Evolutionary conservation across 2,797 vertebrate species (phyloP).

Genomic region (Rhinogobio ventralis): DNA sequence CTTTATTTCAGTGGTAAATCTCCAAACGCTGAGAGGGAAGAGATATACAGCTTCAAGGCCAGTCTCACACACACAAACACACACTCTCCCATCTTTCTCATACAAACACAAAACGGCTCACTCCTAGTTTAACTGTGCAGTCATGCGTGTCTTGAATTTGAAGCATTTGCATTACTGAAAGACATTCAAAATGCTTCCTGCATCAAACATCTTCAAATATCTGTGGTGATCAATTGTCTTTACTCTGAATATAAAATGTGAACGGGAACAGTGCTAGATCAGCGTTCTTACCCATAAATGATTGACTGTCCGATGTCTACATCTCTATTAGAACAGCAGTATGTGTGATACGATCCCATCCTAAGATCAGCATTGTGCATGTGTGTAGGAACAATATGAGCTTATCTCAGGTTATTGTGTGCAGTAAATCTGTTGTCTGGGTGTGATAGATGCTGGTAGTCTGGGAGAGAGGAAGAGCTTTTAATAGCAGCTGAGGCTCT

Average conservation of each 20-base stretch:
- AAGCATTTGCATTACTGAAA: neutral
- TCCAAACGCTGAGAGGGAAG: neutral
- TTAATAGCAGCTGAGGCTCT: slow-evolving; percentile 49
- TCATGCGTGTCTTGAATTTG: neutral
- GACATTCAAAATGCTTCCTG: neutral
- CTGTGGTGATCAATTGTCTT: neutral
- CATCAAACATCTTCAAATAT: slow-evolving; percentile 4
- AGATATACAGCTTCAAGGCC: slow-evolving; percentile 32
- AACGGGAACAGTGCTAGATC: slow-evolving; percentile 5
- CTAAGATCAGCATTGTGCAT: slow-evolving; percentile 17
- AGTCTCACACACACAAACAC: too few species aligned
- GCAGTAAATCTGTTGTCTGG: slow-evolving; percentile 42
- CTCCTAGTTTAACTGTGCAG: neutral
- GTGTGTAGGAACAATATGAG: slow-evolving; percentile 8
- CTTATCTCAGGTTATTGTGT: slow-evolving; percentile 42
- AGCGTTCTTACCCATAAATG: neutral
- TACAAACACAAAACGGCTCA: neutral
- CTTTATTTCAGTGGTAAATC: slow-evolving; percentile 48
- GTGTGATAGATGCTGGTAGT: slow-evolving; percentile 41
- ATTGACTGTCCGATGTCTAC: neutral
- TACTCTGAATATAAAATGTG: neutral
- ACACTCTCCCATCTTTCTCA: neutral
- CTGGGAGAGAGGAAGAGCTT: slow-evolving; percentile 35
- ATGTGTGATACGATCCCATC: neutral
- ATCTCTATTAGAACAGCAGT: slow-evolving; percentile 7